phyloP scores from a whole-genome alignment of 2,113 vertebrate genomes.

The Diphyllodes magnificus region DNA sequence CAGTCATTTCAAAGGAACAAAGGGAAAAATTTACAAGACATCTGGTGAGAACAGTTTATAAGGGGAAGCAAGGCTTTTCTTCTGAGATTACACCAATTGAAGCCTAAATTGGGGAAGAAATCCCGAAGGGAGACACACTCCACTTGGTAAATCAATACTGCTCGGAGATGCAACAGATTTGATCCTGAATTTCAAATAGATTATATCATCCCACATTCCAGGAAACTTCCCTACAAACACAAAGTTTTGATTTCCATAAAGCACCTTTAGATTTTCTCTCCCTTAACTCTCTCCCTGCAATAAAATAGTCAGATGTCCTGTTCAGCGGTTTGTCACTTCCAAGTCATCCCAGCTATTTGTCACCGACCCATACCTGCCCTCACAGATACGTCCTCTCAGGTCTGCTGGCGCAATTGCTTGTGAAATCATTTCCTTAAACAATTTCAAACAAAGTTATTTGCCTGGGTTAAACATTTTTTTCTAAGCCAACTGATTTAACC shows the following conservation, averaged over 20 bases:
- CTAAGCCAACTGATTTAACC: not conserved
- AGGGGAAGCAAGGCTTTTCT: slow-evolving; percentile 12
- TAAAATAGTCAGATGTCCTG: not conserved
- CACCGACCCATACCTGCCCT: not conserved
- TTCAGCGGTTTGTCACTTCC: not conserved
- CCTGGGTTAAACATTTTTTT: not conserved
- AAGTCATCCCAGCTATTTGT: not conserved
- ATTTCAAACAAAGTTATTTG: not conserved
- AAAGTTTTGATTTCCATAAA: not conserved
- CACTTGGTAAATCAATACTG: slow-evolving; percentile 8
- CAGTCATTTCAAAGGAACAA: slow-evolving; percentile 54
- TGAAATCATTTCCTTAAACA: not conserved
- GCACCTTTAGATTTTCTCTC: not conserved
- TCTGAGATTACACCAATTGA: slow-evolving; percentile 37
- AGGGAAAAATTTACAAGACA: slow-evolving; percentile 46
- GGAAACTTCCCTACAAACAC: not conserved
- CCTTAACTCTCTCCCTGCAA: not conserved
- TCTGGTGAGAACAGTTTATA: slow-evolving; percentile 24
- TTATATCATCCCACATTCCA: not conserved
- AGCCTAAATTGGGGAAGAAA: slow-evolving; percentile 37
- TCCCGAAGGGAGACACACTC: slow-evolving; percentile 11
- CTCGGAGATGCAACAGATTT: not conserved
- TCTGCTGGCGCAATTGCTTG: not conserved
- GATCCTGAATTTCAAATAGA: not conserved
- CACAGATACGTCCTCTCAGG: not conserved